Evolutionary conservation across 2,888 invertebrate species (phyloP).

Genomic region (Dioctria rufipes): DNA sequence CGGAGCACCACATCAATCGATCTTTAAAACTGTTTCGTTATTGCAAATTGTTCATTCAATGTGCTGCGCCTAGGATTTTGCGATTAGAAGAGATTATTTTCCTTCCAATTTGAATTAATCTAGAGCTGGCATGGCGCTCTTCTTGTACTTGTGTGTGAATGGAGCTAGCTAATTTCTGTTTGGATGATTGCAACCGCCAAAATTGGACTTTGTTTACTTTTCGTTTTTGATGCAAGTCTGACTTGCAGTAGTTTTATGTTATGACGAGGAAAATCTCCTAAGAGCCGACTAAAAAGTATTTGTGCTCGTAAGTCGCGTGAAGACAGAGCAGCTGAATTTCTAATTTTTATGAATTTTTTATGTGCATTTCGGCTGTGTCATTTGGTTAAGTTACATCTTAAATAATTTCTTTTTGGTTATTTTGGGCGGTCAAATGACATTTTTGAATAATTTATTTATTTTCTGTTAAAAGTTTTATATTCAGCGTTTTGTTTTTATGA

Average conservation of each 20-base stretch:
- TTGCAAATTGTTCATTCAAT: conserved; percentile 13
- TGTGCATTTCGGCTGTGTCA: background rate
- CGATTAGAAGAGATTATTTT: background rate
- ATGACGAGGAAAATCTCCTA: background rate
- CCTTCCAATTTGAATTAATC: conserved; percentile 1
- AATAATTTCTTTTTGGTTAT: background rate
- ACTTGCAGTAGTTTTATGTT: background rate
- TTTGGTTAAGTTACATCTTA: background rate
- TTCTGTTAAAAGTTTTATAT: background rate
- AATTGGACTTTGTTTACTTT: conserved; percentile 20
- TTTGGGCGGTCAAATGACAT: background rate
- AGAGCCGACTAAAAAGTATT: too few species aligned
- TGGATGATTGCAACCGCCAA: background rate
- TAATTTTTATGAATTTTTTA: background rate
- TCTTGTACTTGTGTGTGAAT: background rate
- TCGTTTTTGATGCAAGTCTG: background rate
- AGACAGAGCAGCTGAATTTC: background rate
- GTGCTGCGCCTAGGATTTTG: background rate
- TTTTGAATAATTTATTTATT: too few species aligned
- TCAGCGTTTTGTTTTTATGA: background rate
- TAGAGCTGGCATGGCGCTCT: too few species aligned
- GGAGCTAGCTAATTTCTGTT: background rate
- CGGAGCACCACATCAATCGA: conserved; percentile 22
- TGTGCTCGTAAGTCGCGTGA: background rate
- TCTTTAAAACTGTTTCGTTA: conserved; percentile 24